These are phyloP conservation scores for Lytechinus variegatus DNA, from an alignment of 35 echinoderm and acorn worm species.

Conservation along the genomic window DNA sequence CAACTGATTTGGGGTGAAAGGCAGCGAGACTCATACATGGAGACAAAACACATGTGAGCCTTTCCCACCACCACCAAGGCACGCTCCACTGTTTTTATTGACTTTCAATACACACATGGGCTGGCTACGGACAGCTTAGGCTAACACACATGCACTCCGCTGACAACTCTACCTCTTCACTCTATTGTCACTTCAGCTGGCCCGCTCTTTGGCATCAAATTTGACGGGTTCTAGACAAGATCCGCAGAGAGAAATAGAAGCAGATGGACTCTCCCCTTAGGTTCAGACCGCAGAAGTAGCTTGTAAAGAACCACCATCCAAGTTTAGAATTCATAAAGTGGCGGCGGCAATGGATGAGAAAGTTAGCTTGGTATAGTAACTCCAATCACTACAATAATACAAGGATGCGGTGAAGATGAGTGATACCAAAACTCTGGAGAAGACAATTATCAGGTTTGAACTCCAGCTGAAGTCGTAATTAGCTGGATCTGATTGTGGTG, in stretches of 20 bases:
- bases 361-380: background rate
- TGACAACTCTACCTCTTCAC: background rate
- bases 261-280: background rate
- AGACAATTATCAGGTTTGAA: background rate
- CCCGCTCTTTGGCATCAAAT: background rate
- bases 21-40: background rate
- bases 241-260: background rate
- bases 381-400: background rate
- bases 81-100: constrained; percentile 2
- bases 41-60: background rate
- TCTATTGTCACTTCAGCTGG: background rate
- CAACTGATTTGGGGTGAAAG: background rate
- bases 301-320: background rate
- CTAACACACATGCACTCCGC: background rate
- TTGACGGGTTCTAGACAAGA: background rate
- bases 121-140: background rate
- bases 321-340: background rate
- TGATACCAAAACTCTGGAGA: background rate
- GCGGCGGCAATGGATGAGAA: background rate
- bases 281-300: background rate
- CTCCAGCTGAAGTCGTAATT: background rate
- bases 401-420: background rate
- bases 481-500: background rate
- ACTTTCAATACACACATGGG: background rate
- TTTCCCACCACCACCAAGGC: background rate